Base-by-base conservation (phyloP, 1,140 invertebrate genomes). In the Acyrthosiphon pisum region DNA sequence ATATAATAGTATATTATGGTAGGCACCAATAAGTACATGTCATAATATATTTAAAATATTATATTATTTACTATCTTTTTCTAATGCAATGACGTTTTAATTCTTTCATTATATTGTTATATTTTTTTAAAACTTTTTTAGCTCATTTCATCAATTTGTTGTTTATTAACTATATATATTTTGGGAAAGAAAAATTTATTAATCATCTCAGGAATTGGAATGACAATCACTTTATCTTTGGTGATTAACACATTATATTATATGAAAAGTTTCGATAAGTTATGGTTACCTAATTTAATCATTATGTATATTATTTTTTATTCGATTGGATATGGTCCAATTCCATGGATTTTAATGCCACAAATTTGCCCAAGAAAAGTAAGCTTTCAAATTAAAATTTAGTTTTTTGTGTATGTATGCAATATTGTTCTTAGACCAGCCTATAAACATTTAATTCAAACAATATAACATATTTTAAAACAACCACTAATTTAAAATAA, bases 261-360 rank as follows among this genome's bases (percentile, higher is more conserved):
- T 44, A 46, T 35, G 56, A 46, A 46, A n/a, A 23, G 20, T 22
- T 11, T 68, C 11, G n/a, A 91, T 46, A 20, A 30, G 23, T 11
- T 56, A 18, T 56, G 50, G 50, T 90, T 60, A 53, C 8, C 46
- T 26, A 35, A 8, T 30, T 44, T 91, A 9, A 46, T 76, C 22
- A 7, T 81, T 46, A 76, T 81, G 7, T 91, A 91, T 35, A 91
- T 91, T 9, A 9, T 91, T 68, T 91, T 91, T 91, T 91, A 46
- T 91, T 91, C 90, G 14, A 81, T 91, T 41, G 90, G 90, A 46
- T 91, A 46, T 44, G 90, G 90, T 35, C 60, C 90, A 22, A 26
- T 91, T 14, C 44, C 44, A 0, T 91, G 60, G 90, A 76, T 76
- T 91, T 76, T 91, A 23, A 91, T 91, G 90, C 60, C 90, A 2